Base-by-base conservation (phyloP, 2,113 vertebrate genomes). In the Cercopithecus mona region DNA sequence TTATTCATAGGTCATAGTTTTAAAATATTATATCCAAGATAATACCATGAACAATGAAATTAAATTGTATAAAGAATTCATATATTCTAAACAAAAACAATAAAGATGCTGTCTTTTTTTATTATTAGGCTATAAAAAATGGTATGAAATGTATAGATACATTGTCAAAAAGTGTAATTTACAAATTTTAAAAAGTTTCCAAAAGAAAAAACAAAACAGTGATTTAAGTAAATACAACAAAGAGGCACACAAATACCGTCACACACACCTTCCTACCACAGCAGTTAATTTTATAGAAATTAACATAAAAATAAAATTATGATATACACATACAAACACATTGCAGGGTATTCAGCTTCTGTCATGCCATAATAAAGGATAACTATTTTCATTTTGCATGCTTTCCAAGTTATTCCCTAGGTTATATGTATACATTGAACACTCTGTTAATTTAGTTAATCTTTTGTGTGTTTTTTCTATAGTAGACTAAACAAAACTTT, bases 11-110 rank as follows among this genome's bases (percentile, higher is more conserved):
- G 64, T 86, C 73, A 70, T 18, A 22, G 32, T 59, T 78, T 85
- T 55, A 55, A 94, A 95, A 32, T 55, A 35, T 80, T 79, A 43
- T 64, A 87, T 35, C 95, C 94, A 95, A 94, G 86, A 94, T 96
- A 88, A 95, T 23, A 52, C 72, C 35, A 84, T 94, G 27, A 0
- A 1, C 8, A 82, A 18, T 52, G 64, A 35, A 66, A 93, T 90
- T 96, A 88, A 93, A 40, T 90, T 97, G 23, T 76, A 93, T 16
- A 35, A 78, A 55, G 1, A 8, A 61, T 78, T 95, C 17, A 82
- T 1, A n/a, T 91, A 82, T 45, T 16, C 3, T 78, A 68, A 12
- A 43, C 6, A 64, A 38, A 86, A 52, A 79, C 43, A 72, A 64
- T 25, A 70, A 86, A 64, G 14, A 40, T 48, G 1, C 6, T 83